Conservation (phyloP, 2,797 vertebrate species). For the Gymnoscopelus microlampas region DNA sequence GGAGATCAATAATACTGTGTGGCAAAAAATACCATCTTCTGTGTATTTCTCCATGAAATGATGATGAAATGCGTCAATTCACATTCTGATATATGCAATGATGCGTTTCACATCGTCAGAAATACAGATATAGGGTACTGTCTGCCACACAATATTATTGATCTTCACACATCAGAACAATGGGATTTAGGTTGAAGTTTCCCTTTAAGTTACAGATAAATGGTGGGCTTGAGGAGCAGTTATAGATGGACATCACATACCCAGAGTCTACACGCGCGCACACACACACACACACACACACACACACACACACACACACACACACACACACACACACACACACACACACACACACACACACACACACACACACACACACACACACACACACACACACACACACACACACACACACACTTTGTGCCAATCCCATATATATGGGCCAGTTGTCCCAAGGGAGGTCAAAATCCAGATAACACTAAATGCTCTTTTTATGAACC, state of each 20-base stretch:
- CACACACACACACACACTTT: slow-evolving; percentile 32
- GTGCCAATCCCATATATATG: slow-evolving; percentile 28
- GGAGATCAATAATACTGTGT: no score
- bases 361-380: slow-evolving; percentile 21
- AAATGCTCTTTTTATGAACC: slow-evolving; percentile 84
- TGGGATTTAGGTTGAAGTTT: no score
- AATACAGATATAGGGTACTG: no score
- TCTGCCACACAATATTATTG: no score
- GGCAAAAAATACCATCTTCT: no score
- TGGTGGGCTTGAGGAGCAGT: slow-evolving; percentile 64
- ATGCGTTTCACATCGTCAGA: no score
- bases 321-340: slow-evolving; percentile 11
- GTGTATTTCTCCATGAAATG: no score
- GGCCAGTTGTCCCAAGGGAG: slow-evolving; percentile 76
- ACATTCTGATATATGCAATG: no score
- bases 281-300: slow-evolving; percentile 38
- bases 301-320: slow-evolving; percentile 19
- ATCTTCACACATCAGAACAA: no score
- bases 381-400: slow-evolving; percentile 12
- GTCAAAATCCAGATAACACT: slow-evolving; percentile 76
- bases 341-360: slow-evolving; percentile 33
- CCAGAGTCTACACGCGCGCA: slow-evolving; percentile 54
- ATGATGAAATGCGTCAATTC: no score
- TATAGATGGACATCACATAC: slow-evolving; percentile 21
- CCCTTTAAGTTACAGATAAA: neutral